phyloP scores from a whole-genome alignment of 2,888 invertebrate species.

The Tiliacea aurago region DNA sequence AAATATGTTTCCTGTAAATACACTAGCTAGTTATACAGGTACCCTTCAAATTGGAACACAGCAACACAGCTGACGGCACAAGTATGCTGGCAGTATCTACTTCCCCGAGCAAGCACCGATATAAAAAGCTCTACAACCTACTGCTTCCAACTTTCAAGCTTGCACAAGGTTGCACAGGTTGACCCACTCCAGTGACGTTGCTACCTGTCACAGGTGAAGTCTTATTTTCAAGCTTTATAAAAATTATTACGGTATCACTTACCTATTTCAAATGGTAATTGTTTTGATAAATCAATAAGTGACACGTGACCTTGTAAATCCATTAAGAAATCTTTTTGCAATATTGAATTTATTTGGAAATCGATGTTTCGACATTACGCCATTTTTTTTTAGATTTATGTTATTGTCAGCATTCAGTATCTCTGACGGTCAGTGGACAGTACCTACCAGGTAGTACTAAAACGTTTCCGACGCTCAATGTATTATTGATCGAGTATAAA shows the following conservation, averaged over 20 bases:
- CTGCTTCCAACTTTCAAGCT: background rate
- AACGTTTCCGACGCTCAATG: background rate
- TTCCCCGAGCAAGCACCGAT: background rate
- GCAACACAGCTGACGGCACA: background rate
- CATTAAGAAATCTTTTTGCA: slow-evolving; percentile 65
- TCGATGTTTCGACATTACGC: slow-evolving; percentile 39
- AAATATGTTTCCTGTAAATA: background rate
- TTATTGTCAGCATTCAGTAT: slow-evolving; percentile 13
- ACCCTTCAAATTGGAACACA: background rate
- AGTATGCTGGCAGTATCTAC: background rate
- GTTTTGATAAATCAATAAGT: slow-evolving; percentile 82
- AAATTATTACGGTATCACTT: slow-evolving; percentile 54
- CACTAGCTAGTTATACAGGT: background rate
- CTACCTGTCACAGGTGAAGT: background rate
- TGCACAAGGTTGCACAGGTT: background rate
- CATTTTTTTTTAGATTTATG: slow-evolving; percentile 34
- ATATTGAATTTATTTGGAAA: slow-evolving; percentile 28
- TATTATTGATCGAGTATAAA: no score
- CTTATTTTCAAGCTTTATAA: background rate
- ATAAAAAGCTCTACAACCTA: background rate
- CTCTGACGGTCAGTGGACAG: background rate
- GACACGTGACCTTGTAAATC: slow-evolving; percentile 74
- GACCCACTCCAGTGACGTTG: background rate
- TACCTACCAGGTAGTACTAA: slow-evolving; percentile 10
- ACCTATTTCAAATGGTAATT: slow-evolving; percentile 85